Percentiles rank a stretch among this genome's conserved stretches.
Evolutionary conservation across 1,140 invertebrate genomes (phyloP).

Genomic region (Drosophila punjabiensis): DNA sequence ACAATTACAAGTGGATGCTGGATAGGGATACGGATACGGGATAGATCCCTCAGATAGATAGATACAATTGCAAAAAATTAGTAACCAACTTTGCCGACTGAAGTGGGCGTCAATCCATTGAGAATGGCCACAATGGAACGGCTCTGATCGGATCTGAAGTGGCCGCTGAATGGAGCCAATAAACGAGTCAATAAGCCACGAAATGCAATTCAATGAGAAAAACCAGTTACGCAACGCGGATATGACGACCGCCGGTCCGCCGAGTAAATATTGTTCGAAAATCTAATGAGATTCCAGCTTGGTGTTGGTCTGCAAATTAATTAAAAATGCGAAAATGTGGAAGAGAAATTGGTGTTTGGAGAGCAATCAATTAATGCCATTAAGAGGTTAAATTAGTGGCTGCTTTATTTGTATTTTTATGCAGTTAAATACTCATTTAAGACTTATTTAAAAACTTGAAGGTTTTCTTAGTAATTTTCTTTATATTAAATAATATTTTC

Average conservation of each 20-base stretch:
- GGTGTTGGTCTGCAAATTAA: slow-evolving; percentile 15
- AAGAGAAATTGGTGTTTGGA: background rate
- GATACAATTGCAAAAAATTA: slow-evolving; percentile 68
- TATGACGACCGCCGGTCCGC: slow-evolving; percentile 8
- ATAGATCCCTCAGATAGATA: slow-evolving; percentile 25
- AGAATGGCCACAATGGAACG: slow-evolving; percentile 30
- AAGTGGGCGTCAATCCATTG: slow-evolving; percentile 46
- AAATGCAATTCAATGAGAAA: slow-evolving; percentile 26
- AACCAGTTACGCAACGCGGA: slow-evolving; percentile 20
- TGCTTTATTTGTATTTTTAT: background rate
- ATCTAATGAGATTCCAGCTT: slow-evolving; percentile 27
- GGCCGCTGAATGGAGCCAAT: slow-evolving; percentile 50
- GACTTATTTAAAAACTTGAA: too few relatives aligned
- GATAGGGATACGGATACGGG: slow-evolving; percentile 18
- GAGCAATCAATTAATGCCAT: slow-evolving; percentile 1
- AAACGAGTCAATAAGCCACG: slow-evolving; percentile 43
- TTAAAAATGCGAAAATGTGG: slow-evolving; percentile 16
- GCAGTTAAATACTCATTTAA: background rate
- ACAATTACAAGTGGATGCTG: slow-evolving; percentile 52
- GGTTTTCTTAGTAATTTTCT: background rate
- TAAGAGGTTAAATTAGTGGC: background rate
- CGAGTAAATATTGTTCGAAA: slow-evolving; percentile 25
- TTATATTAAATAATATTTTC: background rate
- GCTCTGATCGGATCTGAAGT: slow-evolving; percentile 47
- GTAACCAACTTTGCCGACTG: slow-evolving; percentile 62